Evolutionary conservation across 2,797 vertebrate species (phyloP), one percentile per base, ranked within the genome.

Genomic region (Enteromius argenteus): DNA sequence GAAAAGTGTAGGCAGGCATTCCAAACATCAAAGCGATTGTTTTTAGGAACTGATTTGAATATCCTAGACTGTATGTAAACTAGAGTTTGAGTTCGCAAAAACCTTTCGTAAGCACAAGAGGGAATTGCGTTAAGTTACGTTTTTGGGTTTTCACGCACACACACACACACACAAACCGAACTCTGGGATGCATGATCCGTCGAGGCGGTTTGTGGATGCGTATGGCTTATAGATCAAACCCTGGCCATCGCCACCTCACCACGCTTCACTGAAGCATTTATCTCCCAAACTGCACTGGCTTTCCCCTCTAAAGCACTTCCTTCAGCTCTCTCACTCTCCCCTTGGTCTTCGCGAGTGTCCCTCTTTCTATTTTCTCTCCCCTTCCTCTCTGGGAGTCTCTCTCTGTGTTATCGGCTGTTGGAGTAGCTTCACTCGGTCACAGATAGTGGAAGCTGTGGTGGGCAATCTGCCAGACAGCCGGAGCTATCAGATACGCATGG

Each of bases 401-500:
- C 69, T 77, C 73, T 83, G 32, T 64, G 79, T 85, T 76, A 84
- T 88, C 87, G 82, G 72, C 80, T 71, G 76, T 67, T 78, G 68
- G 68, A 83, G 87, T 79, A 77, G 73, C 69, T 87, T 49, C 42
- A 75, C 67, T 79, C 56, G 80, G 79, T 84, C 62, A 46, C 68
- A 84, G 86, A 90, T 82, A 87, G 76, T 53, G 83, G 69, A 81
- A 44, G 68, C 80, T 82, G 71, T 6, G 82, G 88, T 88, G 84
- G 67, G 76, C 87, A 89, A 87, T 88, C 87, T 87, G 74, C 81
- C 83, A 87, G 87, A 89, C 84, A 88, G 85, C 84, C 78, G 46
- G 68, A 72, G 88, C 64, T 75, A 78, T 85, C 88, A 89, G 89
- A 90, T 92, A 83, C 80, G 86, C 64, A 88, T 85, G 58, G 88